Evolutionary conservation across 2,797 vertebrate genomes (phyloP), one percentile per base, ranked within the genome.

Genomic region (Eleutherodactylus coqui): DNA sequence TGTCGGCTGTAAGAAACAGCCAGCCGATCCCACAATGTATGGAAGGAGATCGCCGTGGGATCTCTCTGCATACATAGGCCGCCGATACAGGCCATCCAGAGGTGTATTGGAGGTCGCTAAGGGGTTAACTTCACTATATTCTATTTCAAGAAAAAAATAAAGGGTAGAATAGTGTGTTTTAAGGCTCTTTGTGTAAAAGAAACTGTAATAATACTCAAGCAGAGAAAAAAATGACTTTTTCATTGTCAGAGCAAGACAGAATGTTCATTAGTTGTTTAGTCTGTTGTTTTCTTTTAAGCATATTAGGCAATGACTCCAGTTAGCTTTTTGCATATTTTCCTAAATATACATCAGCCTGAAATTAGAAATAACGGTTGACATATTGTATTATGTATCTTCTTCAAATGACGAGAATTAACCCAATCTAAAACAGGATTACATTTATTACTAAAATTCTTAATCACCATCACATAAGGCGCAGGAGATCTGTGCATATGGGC

Each of bases 251-350:
- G 43, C 19, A 43, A 24, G 21, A 43, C 69, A 72, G 36, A 72
- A 72, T 72, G 69, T 43, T 43, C 21, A 72, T 72, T 38, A 38
- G 11, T 53, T 34, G 51, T 55, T 36, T 53, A 47, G 6, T 16
- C 29, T 45, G 17, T 47, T 53, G 64, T 36, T 69, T 69, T 69
- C 34, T 38, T 38, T 70, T 70, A 70, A 21, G 36, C 67, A n/a
- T 72, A 27, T 72, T 72, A 72, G 38, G 69, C 69, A 43, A n/a
- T 72, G 69, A 72, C 14, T 43, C 43, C 38, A 43, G 69, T 72
- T 70, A 24, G 67, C 19, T 21, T 64, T 70, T 70, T 70, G 36
- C 67, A 70, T 70, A 41, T 17, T 70, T 70, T 70, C 8, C 67
- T 41, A 5, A n/a, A 72, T 72, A 72, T 72, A 72, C 9, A 72